phyloP scores from a whole-genome alignment of 1,140 invertebrate genomes.

The Amyelois transitella region DNA sequence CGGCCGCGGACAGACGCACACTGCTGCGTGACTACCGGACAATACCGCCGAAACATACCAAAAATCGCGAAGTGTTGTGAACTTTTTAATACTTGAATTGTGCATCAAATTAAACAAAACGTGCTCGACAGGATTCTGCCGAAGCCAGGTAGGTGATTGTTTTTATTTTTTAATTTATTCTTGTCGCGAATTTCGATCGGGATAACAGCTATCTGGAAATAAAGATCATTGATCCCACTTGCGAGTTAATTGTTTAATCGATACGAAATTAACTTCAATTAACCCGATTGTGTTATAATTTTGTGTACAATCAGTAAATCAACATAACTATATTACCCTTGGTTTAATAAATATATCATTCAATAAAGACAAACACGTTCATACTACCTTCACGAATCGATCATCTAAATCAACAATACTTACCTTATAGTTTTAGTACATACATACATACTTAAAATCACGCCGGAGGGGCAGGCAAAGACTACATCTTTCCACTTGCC shows the following conservation, averaged over 20 bases:
- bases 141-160: not conserved
- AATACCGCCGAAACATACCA: not conserved
- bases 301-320: too few species aligned
- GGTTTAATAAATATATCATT: too few species aligned
- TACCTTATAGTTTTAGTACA: too few species aligned
- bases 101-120: not conserved
- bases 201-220: conserved; percentile 30
- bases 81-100: not conserved
- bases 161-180: conserved; percentile 9
- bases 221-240: conserved; percentile 64
- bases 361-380: too few species aligned
- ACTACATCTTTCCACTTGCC: too few species aligned
- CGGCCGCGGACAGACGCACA: not conserved
- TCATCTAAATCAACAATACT: too few species aligned
- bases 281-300: not conserved
- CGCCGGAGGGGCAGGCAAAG: too few species aligned
- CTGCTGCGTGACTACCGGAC: not conserved
- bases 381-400: too few species aligned
- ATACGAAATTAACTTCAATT: conserved; percentile 35
- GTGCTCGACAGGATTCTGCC: not conserved
- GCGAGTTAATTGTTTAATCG: conserved; percentile 51
- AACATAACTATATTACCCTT: too few species aligned
- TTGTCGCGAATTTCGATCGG: conserved; percentile 41
- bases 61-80: not conserved
- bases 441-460: too few species aligned